Evolutionary conservation across 2,113 vertebrate genomes (phyloP).

Genomic region (Prietella phreatophila): DNA sequence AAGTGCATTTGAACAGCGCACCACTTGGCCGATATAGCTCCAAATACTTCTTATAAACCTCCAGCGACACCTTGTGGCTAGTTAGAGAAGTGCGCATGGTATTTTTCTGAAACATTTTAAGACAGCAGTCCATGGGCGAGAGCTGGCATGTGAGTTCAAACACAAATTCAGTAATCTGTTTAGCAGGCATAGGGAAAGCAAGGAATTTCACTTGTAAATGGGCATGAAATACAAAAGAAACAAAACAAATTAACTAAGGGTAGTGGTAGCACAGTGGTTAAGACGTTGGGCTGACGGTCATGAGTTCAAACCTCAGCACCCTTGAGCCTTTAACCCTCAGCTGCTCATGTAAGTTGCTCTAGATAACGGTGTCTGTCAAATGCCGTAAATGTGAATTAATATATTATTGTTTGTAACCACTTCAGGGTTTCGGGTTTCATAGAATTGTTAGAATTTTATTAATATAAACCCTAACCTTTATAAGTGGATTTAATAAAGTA

Average conservation of each 20-base stretch:
- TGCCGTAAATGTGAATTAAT: not conserved
- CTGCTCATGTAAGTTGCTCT: too few relatives aligned
- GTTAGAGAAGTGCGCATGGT: not conserved
- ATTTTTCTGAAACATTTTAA: not conserved
- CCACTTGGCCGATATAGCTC: not conserved
- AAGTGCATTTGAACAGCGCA: not conserved
- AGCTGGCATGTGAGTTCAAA: not conserved
- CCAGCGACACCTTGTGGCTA: constrained; percentile 14
- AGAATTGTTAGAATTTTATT: not conserved
- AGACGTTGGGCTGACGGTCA: too few relatives aligned
- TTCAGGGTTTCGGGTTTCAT: not conserved
- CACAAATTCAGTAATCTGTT: not conserved
- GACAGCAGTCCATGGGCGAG: not conserved
- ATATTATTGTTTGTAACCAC: not conserved
- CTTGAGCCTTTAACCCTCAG: too few relatives aligned
- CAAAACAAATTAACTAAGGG: not conserved
- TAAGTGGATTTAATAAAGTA: not conserved
- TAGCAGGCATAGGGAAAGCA: not conserved
- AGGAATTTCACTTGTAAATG: not conserved
- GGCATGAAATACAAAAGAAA: not conserved
- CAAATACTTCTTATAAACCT: not conserved
- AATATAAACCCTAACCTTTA: not conserved
- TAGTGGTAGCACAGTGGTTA: too few relatives aligned
- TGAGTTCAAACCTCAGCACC: too few relatives aligned
- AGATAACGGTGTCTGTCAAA: too few relatives aligned